Base-by-base conservation (phyloP, 2,888 invertebrate genomes). In the Cosmopolites sordidus region DNA sequence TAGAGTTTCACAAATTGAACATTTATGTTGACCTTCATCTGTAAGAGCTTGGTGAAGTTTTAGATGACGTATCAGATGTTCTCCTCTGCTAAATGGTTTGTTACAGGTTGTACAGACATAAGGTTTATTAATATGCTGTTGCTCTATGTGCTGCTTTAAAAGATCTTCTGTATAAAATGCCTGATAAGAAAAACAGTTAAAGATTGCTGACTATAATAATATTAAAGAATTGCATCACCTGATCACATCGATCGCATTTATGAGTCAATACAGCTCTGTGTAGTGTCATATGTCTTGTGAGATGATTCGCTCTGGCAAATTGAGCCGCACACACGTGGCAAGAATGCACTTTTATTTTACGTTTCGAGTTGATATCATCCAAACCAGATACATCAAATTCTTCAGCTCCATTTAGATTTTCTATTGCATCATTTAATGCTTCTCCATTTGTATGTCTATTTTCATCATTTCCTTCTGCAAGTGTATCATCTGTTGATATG, bases 51-150 rank as follows among this genome's bases (percentile, higher is more conserved):
- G 66, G 57, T 75, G 74, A 5, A 70, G 66, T 58, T 74, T 74
- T 16, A 75, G 62, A 62, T 75, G 75, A 29, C 74, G 62, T 51
- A 75, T 75, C n/a, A 74, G 63, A 61, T 75, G 74, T 59, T 75
- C 75, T 2, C 74, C 74, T 49, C 75, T 64, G 50, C 66, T 69
- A 57, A 75, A 75, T 15, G 70, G 71, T 53, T 72, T 75, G 52
- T 72, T 68, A 60, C 75, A 75, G 17, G 71, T 66, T 2, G 71
- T 73, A 57, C 75, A 75, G 9, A 69, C 66, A 59, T 75, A 75
- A 2, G 75, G 74, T 52, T 73, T 72, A 54, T 74, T 71, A 22
- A 73, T 68, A 57, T 73, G 75, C 54, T 74, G 72, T 51, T 74
- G 71, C 56, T 73, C 69, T 2, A 70, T 64, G 46, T 75, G 75